Evolutionary conservation across 2,888 invertebrate genomes (phyloP).

Genomic region (Mantis religiosa): DNA sequence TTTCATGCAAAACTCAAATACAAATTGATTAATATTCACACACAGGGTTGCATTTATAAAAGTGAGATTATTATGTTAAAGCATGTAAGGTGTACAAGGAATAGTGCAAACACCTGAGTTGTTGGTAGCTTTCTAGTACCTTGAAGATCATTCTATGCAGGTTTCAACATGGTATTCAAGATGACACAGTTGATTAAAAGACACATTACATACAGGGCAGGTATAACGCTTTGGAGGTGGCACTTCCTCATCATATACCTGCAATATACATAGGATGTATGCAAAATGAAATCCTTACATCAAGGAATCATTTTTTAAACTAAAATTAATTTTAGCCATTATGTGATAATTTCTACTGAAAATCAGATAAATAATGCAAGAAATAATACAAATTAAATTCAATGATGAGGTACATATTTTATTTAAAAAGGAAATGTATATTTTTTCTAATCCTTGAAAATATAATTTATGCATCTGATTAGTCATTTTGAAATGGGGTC

Average conservation of each 20-base stretch:
- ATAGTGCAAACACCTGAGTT: background rate
- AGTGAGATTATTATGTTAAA: background rate
- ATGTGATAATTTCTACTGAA: background rate
- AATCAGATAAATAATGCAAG: background rate
- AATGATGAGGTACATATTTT: background rate
- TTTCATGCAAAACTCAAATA: background rate
- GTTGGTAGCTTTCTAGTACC: background rate
- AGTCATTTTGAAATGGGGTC: too few species aligned
- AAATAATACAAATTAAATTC: too few species aligned
- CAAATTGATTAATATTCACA: background rate
- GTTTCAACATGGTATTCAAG: constrained; percentile 56
- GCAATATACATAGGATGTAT: constrained; percentile 5
- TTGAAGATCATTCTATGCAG: constrained; percentile 37
- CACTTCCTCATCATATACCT: constrained; percentile 28
- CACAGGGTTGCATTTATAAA: background rate
- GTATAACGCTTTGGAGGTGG: constrained; percentile 49
- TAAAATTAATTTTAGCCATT: background rate
- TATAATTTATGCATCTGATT: too few species aligned
- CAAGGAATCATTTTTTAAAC: background rate
- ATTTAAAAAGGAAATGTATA: too few species aligned
- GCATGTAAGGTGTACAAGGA: background rate
- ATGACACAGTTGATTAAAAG: constrained; percentile 49
- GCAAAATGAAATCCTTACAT: background rate
- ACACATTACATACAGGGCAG: constrained; percentile 56
- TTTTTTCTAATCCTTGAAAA: too few species aligned